Evolutionary conservation across 2,113 vertebrate species (phyloP).

Genomic region (Lutjanus erythropterus): DNA sequence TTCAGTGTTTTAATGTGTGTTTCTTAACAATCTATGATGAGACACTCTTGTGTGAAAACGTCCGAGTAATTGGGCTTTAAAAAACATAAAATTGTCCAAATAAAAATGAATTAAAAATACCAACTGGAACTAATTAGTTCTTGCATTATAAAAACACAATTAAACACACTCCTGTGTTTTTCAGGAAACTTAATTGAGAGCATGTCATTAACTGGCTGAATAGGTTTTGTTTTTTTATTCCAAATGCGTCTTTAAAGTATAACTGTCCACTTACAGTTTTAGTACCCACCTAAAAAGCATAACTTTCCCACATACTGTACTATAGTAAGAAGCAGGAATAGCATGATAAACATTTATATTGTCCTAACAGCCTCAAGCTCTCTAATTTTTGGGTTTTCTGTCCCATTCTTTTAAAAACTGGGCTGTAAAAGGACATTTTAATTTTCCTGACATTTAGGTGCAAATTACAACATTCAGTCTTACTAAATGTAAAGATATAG

Average conservation of each 20-base stretch:
- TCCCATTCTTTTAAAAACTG: neutral
- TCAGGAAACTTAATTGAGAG: neutral
- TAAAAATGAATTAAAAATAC: neutral
- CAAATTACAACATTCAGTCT: too few species aligned
- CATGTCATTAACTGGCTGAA: neutral
- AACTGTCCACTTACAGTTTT: neutral
- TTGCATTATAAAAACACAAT: neutral
- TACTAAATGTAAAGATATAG: too few species aligned
- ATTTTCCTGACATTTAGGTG: neutral
- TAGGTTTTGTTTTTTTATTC: neutral
- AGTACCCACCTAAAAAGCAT: neutral
- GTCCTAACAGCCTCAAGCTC: too few species aligned
- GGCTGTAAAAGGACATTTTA: neutral
- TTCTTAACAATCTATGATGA: neutral
- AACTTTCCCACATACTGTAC: neutral
- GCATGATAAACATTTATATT: too few species aligned
- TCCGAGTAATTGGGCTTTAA: neutral
- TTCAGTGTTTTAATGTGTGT: neutral
- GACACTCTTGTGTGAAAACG: neutral
- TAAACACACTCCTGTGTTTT: neutral
- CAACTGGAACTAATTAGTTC: neutral
- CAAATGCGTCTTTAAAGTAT: neutral
- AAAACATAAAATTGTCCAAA: neutral
- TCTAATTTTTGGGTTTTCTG: neutral
- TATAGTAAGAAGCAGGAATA: too few species aligned